A percentile compares a stretch with the other conserved stretches of the same genome.
Conservation (phyloP, 2,797 vertebrate genomes). For the Prunella strophiata region DNA sequence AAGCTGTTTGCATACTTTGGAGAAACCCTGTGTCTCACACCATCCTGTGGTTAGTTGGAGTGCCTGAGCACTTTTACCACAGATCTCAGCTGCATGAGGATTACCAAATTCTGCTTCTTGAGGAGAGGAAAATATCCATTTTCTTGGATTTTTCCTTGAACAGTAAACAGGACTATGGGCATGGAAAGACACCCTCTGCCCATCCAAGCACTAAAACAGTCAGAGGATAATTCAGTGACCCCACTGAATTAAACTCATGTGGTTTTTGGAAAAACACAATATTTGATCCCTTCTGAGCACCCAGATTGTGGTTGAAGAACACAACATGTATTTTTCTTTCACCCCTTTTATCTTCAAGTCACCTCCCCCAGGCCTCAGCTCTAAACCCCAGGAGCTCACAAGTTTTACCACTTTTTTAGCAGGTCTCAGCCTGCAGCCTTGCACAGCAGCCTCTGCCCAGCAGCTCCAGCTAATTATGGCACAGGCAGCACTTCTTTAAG, state of each 20-base stretch:
- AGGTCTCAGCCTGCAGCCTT: not conserved
- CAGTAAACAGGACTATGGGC: not conserved
- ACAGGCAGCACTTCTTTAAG: not conserved
- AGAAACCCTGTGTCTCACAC: not conserved
- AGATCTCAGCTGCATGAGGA: not conserved
- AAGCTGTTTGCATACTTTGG: not conserved
- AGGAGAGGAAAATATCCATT: not conserved
- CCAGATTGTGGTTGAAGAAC: not conserved
- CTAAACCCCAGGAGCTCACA: not conserved
- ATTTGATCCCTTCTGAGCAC: not conserved
- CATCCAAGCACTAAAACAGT: not conserved
- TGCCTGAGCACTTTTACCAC: not conserved
- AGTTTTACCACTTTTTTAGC: not conserved
- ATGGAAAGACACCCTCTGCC: not conserved
- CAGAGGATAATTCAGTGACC: not conserved
- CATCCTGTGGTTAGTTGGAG: not conserved
- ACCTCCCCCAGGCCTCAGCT: not conserved
- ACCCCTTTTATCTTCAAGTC: not conserved
- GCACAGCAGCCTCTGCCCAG: not conserved
- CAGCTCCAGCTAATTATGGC: not conserved
- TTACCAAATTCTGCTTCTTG: not conserved
- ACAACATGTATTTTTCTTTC: accelerated
- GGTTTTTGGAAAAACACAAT: not conserved
- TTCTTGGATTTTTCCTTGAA: not conserved
- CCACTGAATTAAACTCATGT: accelerated